phyloP scores from a whole-genome alignment of 2,113 vertebrate genomes.

The Tetraodon nigroviridis region DNA sequence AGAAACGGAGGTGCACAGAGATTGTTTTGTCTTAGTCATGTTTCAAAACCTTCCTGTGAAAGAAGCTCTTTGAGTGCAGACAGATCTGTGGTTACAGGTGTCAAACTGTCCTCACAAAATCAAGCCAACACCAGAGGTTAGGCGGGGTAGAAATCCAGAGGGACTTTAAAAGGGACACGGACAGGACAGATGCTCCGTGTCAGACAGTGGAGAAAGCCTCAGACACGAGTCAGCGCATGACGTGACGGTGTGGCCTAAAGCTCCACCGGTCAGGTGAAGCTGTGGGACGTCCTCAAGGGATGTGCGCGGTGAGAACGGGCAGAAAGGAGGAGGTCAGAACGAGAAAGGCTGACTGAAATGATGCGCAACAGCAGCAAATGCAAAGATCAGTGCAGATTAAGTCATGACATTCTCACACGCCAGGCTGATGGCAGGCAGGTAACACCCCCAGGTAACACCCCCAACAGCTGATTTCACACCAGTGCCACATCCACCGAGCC shows the following conservation, averaged over 20 bases:
- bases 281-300: constrained; percentile 32
- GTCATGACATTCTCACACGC: constrained; percentile 37
- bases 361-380: constrained; percentile 46
- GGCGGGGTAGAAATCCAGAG: constrained; percentile 9
- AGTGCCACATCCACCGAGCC: background rate
- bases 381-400: constrained; percentile 47
- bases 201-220: constrained; percentile 20
- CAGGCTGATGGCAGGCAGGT: constrained; percentile 37
- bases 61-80: no score
- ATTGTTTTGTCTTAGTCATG: no score
- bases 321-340: constrained; percentile 32
- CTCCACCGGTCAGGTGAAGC: constrained; percentile 46
- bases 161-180: constrained; percentile 26
- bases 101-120: background rate
- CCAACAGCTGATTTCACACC: constrained; percentile 15
- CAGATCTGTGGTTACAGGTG: background rate
- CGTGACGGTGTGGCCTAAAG: constrained; percentile 44
- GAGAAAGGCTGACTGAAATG: constrained; percentile 26
- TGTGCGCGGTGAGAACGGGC: constrained; percentile 33
- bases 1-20: no score
- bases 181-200: constrained; percentile 43
- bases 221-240: constrained; percentile 41
- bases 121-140: constrained; percentile 5
- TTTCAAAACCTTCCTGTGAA: no score
- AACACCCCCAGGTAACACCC: constrained; percentile 53